Conservation (phyloP, 2,797 vertebrate species). For the Masticophis lateralis region DNA sequence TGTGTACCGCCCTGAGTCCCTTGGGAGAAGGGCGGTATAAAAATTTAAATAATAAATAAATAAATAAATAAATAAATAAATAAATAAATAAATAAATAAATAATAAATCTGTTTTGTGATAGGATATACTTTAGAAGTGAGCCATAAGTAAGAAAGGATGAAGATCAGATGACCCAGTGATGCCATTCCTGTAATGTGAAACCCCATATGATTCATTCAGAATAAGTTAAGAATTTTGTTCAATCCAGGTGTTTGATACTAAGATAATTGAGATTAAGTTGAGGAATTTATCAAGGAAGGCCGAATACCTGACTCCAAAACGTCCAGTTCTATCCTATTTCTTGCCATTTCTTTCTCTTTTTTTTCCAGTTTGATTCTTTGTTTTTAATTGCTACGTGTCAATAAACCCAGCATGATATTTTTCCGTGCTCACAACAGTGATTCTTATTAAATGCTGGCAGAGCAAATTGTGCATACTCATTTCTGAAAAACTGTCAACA, state of each 20-base stretch:
- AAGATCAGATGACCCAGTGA: neutral
- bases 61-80: too few relatives aligned
- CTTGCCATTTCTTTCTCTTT: neutral
- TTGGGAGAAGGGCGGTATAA: too few relatives aligned
- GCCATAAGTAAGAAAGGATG: neutral
- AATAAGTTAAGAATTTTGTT: neutral
- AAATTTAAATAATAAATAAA: too few relatives aligned
- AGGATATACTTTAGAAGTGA: neutral
- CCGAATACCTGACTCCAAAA: neutral
- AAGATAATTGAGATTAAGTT: neutral
- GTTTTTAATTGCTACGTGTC: neutral
- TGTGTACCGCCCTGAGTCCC: too few relatives aligned
- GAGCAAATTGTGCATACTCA: neutral
- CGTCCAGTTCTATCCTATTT: neutral
- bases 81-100: too few relatives aligned
- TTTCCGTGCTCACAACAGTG: neutral
- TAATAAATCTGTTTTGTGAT: neutral
- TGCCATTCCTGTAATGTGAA: neutral
- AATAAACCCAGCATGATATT: neutral
- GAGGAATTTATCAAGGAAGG: neutral
- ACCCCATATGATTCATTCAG: neutral
- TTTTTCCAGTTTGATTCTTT: neutral
- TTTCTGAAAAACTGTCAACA: neutral
- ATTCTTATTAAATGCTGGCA: neutral
- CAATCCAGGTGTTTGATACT: neutral